Conservation (phyloP, 2,113 vertebrate species). For the Pterocles burchelli region DNA sequence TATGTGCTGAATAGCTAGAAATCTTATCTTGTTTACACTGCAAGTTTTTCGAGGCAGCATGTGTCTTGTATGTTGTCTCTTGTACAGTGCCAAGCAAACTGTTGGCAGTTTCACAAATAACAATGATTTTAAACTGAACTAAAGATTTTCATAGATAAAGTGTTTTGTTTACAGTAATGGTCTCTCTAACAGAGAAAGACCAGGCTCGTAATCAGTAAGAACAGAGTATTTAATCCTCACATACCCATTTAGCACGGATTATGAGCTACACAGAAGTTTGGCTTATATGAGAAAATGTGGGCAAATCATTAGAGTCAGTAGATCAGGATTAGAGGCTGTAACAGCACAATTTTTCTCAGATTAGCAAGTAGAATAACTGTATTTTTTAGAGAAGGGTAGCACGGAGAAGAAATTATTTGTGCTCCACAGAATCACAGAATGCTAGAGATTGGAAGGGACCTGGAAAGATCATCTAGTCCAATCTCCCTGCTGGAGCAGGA, state of each 20-base stretch:
- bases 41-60: background rate
- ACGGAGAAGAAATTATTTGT: background rate
- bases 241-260: background rate
- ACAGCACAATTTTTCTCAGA: background rate
- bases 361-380: background rate
- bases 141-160: background rate
- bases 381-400: background rate
- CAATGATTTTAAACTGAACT: background rate
- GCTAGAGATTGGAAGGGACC: no score
- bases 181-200: background rate
- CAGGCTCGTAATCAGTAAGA: background rate
- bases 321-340: background rate
- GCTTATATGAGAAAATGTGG: background rate
- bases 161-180: background rate
- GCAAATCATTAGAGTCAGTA: background rate
- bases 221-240: background rate
- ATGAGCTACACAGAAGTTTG: background rate
- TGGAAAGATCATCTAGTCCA: no score
- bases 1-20: background rate
- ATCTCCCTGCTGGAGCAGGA: no score
- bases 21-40: background rate
- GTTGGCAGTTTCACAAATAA: background rate
- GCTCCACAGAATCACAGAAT: background rate
- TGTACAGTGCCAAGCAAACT: background rate
- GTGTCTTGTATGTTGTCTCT: background rate